Evolutionary conservation across 2,888 invertebrate species (phyloP), one percentile per base, ranked within the genome.

Genomic region (Erebia ligea): DNA sequence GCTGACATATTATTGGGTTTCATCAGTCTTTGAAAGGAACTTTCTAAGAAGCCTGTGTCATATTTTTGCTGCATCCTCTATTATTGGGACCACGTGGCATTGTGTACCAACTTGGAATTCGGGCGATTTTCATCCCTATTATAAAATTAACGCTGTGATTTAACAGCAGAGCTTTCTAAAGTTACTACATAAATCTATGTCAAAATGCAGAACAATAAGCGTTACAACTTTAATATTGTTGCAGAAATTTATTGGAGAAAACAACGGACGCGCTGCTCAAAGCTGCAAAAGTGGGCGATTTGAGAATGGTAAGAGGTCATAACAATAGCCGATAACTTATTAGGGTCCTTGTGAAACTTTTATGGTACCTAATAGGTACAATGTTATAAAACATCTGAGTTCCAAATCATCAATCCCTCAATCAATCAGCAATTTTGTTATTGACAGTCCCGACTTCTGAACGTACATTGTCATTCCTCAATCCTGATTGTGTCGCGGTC

Each of bases 201-300:
- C 48, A 42, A 50, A 67, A 56, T 54, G 54, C 59, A 70, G 48
- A 62, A 57, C 19, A 59, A 42, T 40, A 21, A 56, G 15, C 21
- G 59, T 67, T 69, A 52, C 10, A 74, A 70, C 54, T 56, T 68
- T 25, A 56, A 69, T 72, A 67, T 91, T 89, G 89, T 95, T 95
- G 79, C 94, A 96, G 97, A 90, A 95, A 96, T 90, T 94, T 97
- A 83, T 93, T 97, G 86, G 97, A 97, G 91, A 97, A 96, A 94
- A 96, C 97, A 80, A 96, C 96, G 80, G 97, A 97, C 88, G 95
- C 95, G 80, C 94, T 98, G 79, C 94, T 98, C 80, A 96, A 96
- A 92, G 97, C 97, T 75, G 97, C 97, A 62, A 97, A 97, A 94
- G 94, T 94, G 80, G 97, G 97, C 75, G 97, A 98, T 91, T 92